Conservation (phyloP, 2,888 invertebrate genomes). For the Euplagia quadripunctaria region DNA sequence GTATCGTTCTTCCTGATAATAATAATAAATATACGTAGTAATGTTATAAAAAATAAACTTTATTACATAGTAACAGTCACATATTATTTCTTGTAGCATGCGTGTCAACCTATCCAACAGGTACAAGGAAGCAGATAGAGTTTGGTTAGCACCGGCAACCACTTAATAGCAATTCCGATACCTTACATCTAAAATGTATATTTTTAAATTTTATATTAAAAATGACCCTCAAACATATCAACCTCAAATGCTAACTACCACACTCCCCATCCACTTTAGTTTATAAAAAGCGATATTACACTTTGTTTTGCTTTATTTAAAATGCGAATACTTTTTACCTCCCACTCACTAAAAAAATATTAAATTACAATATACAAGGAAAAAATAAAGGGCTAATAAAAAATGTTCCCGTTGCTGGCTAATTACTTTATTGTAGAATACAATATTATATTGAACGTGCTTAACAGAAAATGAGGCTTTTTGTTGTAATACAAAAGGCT, state of each 20-base stretch:
- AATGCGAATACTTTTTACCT: conserved; percentile 69
- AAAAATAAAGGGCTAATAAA: conserved; percentile 71
- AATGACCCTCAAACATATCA: neutral
- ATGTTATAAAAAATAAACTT: no score
- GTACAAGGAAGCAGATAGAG: no score
- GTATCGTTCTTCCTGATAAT: neutral
- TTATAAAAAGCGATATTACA: conserved; percentile 50
- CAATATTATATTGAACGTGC: conserved; percentile 78
- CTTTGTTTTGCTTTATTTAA: conserved; percentile 59
- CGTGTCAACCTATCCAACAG: no score
- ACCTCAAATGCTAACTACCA: conserved; percentile 1
- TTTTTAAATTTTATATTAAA: no score
- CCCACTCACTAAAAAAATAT: conserved; percentile 82
- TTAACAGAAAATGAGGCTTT: conserved; percentile 80
- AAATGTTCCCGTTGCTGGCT: conserved; percentile 82
- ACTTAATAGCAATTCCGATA: no score
- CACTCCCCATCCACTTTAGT: neutral
- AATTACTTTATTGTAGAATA: conserved; percentile 83
- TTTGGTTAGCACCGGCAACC: no score
- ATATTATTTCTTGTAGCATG: no score
- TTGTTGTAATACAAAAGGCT: conserved; percentile 77
- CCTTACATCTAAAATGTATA: no score
- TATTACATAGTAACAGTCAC: no score
- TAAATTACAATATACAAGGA: conserved; percentile 82
- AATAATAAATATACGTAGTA: neutral